Evolutionary conservation across 2,797 vertebrate species (phyloP).

Genomic region (Eleutherodactylus coqui): DNA sequence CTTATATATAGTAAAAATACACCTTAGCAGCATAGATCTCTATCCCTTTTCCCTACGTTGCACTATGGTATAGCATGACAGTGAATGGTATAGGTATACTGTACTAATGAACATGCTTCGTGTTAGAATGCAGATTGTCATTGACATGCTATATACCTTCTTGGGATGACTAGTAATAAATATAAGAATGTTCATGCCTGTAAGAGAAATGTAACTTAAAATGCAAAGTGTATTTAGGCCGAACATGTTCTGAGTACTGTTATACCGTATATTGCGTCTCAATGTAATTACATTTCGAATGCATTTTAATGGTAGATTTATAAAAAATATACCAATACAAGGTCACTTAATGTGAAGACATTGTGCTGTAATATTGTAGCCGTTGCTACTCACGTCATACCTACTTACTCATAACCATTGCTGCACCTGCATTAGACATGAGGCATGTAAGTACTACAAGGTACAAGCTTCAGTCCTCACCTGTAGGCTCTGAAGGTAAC

Average conservation of each 20-base stretch:
- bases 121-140: background rate
- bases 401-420: background rate
- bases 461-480: background rate
- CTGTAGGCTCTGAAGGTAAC: background rate
- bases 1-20: slow-evolving; percentile 29
- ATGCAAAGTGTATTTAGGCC: background rate
- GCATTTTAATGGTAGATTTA: background rate
- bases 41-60: background rate
- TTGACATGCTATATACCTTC: background rate
- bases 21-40: background rate
- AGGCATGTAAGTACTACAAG: background rate
- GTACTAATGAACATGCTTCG: background rate
- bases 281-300: background rate
- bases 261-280: background rate
- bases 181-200: background rate
- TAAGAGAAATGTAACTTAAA: background rate
- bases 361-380: slow-evolving; percentile 15
- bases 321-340: background rate
- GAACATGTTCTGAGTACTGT: background rate
- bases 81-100: background rate
- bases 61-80: background rate
- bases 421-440: background rate
- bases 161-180: background rate
- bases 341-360: slow-evolving; percentile 30
- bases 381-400: background rate